Conservation (phyloP, 2,113 vertebrate genomes). For the Ceyx cyanopectus region DNA sequence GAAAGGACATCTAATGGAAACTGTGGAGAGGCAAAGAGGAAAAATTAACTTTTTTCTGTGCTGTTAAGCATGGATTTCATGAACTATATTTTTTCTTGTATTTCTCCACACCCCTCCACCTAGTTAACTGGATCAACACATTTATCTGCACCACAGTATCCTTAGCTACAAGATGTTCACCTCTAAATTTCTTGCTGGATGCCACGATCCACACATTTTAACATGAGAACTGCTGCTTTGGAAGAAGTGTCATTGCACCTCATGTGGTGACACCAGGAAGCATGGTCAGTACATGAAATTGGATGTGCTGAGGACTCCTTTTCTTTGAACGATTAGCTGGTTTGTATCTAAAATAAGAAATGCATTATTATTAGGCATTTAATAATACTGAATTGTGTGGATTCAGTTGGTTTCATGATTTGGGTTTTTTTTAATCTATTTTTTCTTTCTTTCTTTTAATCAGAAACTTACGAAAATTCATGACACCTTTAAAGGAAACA, state of each 20-base stretch:
- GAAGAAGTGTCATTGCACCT: background rate
- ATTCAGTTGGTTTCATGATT: background rate
- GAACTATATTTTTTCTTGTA: background rate
- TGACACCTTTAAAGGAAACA: background rate
- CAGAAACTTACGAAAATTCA: background rate
- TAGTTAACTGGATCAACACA: background rate
- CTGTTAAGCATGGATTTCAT: background rate
- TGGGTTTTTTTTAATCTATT: background rate
- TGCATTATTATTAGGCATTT: background rate
- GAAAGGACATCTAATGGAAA: background rate
- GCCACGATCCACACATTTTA: background rate
- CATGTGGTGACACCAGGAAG: background rate
- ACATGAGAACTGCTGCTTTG: background rate
- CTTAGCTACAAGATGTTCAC: background rate
- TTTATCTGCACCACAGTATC: background rate
- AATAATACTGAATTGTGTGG: background rate
- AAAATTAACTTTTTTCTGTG: background rate
- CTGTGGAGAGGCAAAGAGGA: background rate
- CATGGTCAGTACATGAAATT: rapidly evolving
- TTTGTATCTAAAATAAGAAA: background rate
- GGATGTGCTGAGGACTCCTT: background rate
- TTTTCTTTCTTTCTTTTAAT: background rate
- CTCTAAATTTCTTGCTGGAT: background rate
- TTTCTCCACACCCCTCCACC: background rate
- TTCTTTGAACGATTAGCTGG: background rate